Evolutionary conservation across 2,113 vertebrate species (phyloP).

Genomic region (Marmota monax): DNA sequence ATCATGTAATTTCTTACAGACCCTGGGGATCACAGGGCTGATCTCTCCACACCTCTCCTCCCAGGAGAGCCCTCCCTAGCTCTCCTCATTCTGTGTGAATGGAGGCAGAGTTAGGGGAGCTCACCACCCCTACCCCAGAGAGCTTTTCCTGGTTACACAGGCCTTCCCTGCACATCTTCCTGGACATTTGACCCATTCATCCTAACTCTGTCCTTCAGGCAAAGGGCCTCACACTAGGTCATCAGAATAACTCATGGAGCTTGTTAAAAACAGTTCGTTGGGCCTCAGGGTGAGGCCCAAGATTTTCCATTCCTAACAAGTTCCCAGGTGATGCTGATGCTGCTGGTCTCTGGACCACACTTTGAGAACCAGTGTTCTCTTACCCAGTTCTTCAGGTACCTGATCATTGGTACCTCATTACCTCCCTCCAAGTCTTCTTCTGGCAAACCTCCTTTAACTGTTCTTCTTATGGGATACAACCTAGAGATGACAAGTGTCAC

Average conservation of each 20-base stretch:
- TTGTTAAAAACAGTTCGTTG: background rate
- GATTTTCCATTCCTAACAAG: background rate
- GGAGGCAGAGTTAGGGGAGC: no score
- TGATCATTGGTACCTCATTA: fast-evolving
- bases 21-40: no score
- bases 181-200: background rate
- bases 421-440: background rate
- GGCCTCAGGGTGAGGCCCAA: background rate
- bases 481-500: background rate
- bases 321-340: background rate
- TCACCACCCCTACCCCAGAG: background rate
- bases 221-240: background rate
- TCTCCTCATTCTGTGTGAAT: background rate
- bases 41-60: fast-evolving
- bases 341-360: background rate
- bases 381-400: background rate
- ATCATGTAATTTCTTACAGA: background rate
- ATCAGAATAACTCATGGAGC: background rate
- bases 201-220: background rate
- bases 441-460: background rate
- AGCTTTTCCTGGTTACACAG: background rate
- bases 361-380: background rate
- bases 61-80: background rate
- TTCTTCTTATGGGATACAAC: background rate
- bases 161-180: background rate